A percentile compares a stretch with the other conserved stretches of the same genome.
phyloP scores from a whole-genome alignment of 2,113 vertebrate genomes.

The Microcebus jonahi region DNA sequence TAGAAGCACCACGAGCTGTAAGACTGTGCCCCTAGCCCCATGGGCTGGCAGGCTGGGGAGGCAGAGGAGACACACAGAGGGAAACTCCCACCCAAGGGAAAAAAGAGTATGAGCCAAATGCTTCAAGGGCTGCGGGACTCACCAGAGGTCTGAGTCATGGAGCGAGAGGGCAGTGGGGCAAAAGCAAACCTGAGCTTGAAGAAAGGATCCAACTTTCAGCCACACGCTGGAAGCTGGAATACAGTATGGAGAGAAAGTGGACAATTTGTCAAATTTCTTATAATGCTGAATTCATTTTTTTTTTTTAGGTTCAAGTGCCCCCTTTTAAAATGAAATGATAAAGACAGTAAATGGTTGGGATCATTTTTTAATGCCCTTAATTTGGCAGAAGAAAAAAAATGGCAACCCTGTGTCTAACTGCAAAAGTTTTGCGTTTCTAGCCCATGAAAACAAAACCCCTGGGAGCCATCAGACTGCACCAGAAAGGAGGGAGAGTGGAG shows the following conservation, averaged over 20 bases:
- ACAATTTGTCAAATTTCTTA: neutral
- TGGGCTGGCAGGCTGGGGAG: neutral
- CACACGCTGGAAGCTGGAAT: neutral
- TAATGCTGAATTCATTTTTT: neutral
- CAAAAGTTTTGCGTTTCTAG: neutral
- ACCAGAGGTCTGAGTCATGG: neutral
- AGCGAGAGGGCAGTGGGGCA: neutral
- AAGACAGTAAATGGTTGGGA: neutral
- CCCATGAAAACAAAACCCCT: neutral
- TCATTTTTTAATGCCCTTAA: slow-evolving; percentile 15
- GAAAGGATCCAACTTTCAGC: neutral
- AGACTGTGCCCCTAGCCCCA: too few relatives aligned
- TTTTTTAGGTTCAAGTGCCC: neutral
- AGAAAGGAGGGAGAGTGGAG: slow-evolving; percentile 7
- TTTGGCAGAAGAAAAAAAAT: neutral
- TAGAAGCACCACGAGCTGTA: neutral
- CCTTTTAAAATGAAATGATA: slow-evolving; percentile 16
- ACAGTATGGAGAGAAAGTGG: neutral
- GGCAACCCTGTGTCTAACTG: neutral
- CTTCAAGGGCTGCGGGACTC: neutral
- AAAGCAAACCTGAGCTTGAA: neutral
- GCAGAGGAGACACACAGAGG: neutral
- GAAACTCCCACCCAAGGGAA: neutral
- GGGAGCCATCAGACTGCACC: neutral
- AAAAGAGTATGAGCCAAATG: neutral